Evolutionary conservation across 2,797 vertebrate species (phyloP).

Genomic region (Pangasius sanitwongsei): DNA sequence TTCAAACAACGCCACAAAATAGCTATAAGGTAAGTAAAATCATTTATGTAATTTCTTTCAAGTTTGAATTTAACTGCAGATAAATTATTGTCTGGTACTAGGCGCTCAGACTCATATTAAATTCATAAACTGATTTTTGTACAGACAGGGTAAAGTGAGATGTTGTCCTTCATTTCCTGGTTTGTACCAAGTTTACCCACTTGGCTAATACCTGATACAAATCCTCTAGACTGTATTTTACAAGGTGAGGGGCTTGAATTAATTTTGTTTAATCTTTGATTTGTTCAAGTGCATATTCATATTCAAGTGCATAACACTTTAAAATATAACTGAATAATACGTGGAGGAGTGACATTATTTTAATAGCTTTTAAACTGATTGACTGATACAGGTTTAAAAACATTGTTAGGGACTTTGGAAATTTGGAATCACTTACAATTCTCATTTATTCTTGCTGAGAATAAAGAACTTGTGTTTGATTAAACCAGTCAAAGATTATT

Average conservation of each 20-base stretch:
- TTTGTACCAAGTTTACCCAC: slow-evolving; percentile 69
- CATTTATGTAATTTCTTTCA: neutral
- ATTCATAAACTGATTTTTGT: slow-evolving; percentile 4
- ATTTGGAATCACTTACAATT: neutral
- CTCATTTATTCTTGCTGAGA: neutral
- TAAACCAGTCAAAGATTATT: neutral
- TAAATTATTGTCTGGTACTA: neutral
- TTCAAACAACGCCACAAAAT: slow-evolving; percentile 27
- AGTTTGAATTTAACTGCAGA: neutral
- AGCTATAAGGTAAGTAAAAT: slow-evolving; percentile 44
- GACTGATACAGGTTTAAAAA: neutral
- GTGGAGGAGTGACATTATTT: neutral
- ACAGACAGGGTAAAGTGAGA: slow-evolving; percentile 20
- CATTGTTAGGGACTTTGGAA: neutral
- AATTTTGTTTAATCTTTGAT: neutral
- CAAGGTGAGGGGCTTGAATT: slow-evolving; percentile 71
- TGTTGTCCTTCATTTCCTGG: slow-evolving; percentile 61
- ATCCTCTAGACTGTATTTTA: slow-evolving; percentile 72
- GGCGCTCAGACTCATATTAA: neutral
- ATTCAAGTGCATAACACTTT: too few relatives aligned
- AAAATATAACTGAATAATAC: neutral
- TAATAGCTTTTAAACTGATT: neutral
- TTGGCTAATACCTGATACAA: slow-evolving; percentile 70
- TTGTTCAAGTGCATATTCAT: neutral
- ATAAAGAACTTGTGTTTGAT: neutral